These are phyloP conservation scores for Leptogaster cylindrica DNA, from an alignment of 2,888 invertebrate genomes.

Conservation along the genomic window DNA sequence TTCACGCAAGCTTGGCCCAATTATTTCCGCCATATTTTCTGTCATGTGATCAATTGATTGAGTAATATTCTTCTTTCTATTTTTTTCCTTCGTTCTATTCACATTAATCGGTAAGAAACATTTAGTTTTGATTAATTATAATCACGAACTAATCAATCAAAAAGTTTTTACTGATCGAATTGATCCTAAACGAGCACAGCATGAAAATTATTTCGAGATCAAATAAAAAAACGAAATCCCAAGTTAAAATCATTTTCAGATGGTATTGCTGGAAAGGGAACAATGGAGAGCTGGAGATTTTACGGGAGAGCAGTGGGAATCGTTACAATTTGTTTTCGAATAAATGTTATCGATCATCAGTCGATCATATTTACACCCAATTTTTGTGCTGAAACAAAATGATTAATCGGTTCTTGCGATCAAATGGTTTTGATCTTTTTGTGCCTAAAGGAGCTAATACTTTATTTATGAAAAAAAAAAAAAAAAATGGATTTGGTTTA, in stretches of 20 bases:
- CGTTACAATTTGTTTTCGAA: constrained; percentile 46
- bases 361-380: constrained; percentile 48
- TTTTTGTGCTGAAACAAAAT: constrained; percentile 43
- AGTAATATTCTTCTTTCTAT: constrained; percentile 1
- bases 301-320: constrained; percentile 8
- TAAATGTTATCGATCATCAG: constrained; percentile 45
- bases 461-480: no score
- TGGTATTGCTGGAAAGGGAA: background rate
- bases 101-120: background rate
- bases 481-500: no score
- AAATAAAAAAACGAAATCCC: constrained; percentile 3
- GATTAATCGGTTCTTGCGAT: constrained; percentile 42
- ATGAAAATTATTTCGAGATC: constrained; percentile 21
- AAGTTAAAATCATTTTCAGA: background rate
- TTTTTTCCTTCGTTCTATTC: no score
- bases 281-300: background rate
- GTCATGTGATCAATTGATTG: constrained; percentile 31
- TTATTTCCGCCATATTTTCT: constrained; percentile 13
- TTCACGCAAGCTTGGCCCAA: background rate
- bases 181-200: constrained; percentile 34
- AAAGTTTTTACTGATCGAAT: constrained; percentile 7
- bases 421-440: constrained; percentile 18
- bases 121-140: constrained; percentile 46
- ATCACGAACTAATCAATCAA: constrained; percentile 47
- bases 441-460: no score